Evolutionary conservation across 1,140 invertebrate genomes (phyloP), one percentile per base, ranked within the genome.

Genomic region (Eurosta solidaginis): DNA sequence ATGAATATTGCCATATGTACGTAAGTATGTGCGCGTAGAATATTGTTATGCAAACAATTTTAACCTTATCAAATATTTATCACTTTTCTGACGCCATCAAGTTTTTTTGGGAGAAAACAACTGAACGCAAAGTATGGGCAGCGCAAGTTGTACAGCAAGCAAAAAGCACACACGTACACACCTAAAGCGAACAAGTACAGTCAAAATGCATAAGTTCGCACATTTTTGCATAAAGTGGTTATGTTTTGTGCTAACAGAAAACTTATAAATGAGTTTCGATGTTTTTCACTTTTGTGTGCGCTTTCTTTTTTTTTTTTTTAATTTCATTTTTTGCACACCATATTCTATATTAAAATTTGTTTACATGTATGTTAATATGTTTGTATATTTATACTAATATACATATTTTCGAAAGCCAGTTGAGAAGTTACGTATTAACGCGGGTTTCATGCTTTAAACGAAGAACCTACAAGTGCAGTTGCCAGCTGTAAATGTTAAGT

Each of bases 41-140:
- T 68, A 17, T 40, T 9, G 36, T 29, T 68, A 40, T 42, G 59
- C 59, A 68, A 68, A 68, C 59, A 36, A 36, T 68, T 40, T 68
- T 68, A 68, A 68, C 59, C 59, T 68, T 40, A 68, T 68, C 59
- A 68, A 68, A 68, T 68, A 68, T 68, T 68, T 68, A 68, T 68
- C 29, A 68, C 29, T 40, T 40, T 68, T 29, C 59, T 68, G 33
- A 68, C 36, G 59, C 59, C 59, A 33, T 40, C 59, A 68, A 68
- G 33, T 40, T 68, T 1, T 27, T 40, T 40, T 36, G 59, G 33
- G 7, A 10, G n/a, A n/a, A n/a, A n/a, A n/a, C n/a, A n/a, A n/a
- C n/a, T 36, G 33, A 68, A 7, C 33, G 22, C n/a, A 33, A 42
- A 40, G 6, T 52, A 2, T 20, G 12, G 10, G 12, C 9, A 36